Conservation (phyloP, 2,113 vertebrate species). For the Boulengeromyrus knoepffleri region DNA sequence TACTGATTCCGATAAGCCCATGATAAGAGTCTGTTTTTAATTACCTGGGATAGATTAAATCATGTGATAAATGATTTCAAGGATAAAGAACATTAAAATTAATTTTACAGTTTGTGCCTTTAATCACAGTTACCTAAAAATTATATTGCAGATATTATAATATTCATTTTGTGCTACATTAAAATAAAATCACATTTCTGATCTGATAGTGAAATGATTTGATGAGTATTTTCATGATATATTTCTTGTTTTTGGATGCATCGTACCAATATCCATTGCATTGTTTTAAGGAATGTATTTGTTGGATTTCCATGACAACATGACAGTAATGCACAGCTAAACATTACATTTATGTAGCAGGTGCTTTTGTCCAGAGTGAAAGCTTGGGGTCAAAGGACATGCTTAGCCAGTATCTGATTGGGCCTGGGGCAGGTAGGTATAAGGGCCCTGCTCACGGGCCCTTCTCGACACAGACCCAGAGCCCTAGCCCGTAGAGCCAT, state of each 20-base stretch:
- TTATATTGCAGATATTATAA: not conserved
- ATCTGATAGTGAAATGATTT: not conserved
- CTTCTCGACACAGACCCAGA: not conserved
- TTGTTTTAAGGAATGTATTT: not conserved
- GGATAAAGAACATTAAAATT: constrained; percentile 1
- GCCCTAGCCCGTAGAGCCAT: not conserved
- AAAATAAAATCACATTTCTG: not conserved
- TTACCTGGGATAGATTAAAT: constrained; percentile 2
- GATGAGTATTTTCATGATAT: not conserved
- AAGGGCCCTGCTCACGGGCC: not conserved
- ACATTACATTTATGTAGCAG: not conserved
- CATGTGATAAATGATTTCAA: not conserved
- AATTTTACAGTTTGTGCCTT: not conserved
- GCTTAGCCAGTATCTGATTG: not conserved
- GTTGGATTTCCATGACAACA: not conserved
- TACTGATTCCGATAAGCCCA: not conserved
- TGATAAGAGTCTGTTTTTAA: not conserved
- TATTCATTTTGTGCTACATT: not conserved
- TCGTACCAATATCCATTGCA: not conserved
- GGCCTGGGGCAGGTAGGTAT: not conserved
- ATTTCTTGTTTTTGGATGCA: not conserved
- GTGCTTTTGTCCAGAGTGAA: not conserved
- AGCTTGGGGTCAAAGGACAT: not conserved
- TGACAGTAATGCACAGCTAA: not conserved
- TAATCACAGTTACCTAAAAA: not conserved